Evolutionary conservation across 2,113 vertebrate genomes (phyloP).

Genomic region (Mastomys natalensis): DNA sequence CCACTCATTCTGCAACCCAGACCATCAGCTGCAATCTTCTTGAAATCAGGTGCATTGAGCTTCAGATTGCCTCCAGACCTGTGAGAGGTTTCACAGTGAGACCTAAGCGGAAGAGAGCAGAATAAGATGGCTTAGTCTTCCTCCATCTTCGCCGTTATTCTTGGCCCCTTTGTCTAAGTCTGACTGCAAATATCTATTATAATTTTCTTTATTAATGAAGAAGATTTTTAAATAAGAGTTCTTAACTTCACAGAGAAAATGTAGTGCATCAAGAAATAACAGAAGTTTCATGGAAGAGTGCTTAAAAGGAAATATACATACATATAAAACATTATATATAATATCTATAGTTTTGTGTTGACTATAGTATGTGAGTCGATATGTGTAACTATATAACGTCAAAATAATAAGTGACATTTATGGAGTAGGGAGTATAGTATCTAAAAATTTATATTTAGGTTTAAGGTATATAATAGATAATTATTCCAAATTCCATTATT

Average conservation of each 20-base stretch:
- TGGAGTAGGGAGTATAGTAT: neutral
- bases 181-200: neutral
- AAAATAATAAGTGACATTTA: neutral
- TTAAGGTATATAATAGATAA: neutral
- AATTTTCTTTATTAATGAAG: neutral
- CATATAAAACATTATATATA: neutral
- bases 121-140: neutral
- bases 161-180: neutral
- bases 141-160: neutral
- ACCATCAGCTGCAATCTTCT: neutral
- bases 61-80: neutral
- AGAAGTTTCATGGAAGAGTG: neutral
- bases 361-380: neutral
- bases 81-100: neutral
- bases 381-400: conserved; percentile 20
- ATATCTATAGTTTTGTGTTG: neutral
- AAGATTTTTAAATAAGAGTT: neutral
- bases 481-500: conserved; percentile 45
- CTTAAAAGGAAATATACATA: neutral
- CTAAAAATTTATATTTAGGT: conserved; percentile 49
- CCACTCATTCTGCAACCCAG: conserved; percentile 6
- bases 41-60: neutral
- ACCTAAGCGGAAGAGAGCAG: neutral
- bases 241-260: conserved; percentile 31
- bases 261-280: conserved; percentile 3